Base-by-base conservation (phyloP, 1,140 invertebrate genomes). In the Drosophila albomicans region DNA sequence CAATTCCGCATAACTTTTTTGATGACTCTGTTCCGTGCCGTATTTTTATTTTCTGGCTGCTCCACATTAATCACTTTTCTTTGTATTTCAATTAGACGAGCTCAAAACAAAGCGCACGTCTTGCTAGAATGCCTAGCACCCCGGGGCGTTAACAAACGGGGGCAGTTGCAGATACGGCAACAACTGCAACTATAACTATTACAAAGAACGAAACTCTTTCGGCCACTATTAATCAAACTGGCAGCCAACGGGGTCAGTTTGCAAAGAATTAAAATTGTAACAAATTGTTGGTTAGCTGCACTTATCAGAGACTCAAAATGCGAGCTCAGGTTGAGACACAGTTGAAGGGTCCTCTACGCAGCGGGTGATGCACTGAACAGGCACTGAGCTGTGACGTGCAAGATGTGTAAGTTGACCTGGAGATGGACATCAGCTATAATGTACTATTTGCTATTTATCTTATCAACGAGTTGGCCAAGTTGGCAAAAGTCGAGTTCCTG, bases 371-470 rank as follows among this genome's bases (percentile, higher is more conserved):
- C 63, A 32, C 70, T 10, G 20, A 25, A 20, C 59, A 13, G 62
- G 70, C 65, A 63, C 52, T 49, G 66, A 57, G 43, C 58, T 35
- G 49, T 45, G 57, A 62, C 63, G 45, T 52, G 8, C 20, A 25
- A 25, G 46, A n/a, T 20, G 32, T 41, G 56, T 20, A 11, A 25
- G 32, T 52, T 49, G 48, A 63, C n/a, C 62, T n/a, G 28, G 10
- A 20, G 71, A 68, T 54, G 66, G 59, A 43, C 72, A 63, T 56
- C 16, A n/a, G 4, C 41, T 41, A 16, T 30, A 8, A 3, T 8
- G 20, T 11, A n/a, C 5, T 54, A 43, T 76, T 72, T 88, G 84
- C 82, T 72, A 88, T 88, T 88, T 87, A 87, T 87, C 84, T 87
- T 78, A 87, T 87, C 80, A 87, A 58, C 61, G 45, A 52, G 20